phyloP scores from a whole-genome alignment of 2,888 invertebrate genomes.

The Erebia ligea region DNA sequence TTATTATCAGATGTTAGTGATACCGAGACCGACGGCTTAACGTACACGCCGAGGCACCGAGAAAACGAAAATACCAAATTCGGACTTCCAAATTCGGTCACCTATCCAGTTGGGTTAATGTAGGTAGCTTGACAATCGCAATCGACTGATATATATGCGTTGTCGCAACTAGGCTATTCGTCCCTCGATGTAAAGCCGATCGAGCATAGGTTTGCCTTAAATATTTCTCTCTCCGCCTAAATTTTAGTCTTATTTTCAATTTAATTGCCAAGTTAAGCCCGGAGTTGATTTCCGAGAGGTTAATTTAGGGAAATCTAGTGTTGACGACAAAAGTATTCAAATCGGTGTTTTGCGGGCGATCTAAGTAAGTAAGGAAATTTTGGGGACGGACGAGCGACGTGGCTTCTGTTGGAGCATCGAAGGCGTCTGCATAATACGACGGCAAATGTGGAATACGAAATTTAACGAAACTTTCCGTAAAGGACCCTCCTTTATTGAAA shows the following conservation, averaged over 20 bases:
- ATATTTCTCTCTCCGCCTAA: neutral
- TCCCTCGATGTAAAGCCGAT: neutral
- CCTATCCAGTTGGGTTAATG: no score
- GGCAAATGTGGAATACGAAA: conserved; percentile 52
- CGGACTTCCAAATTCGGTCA: no score
- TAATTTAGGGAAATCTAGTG: conserved; percentile 49
- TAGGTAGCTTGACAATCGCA: no score
- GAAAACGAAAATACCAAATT: no score
- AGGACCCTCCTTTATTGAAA: conserved; percentile 51
- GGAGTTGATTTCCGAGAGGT: conserved; percentile 43
- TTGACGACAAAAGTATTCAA: conserved; percentile 62
- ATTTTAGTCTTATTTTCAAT: neutral
- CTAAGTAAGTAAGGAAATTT: conserved; percentile 50
- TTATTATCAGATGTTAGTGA: no score
- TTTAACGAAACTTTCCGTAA: conserved; percentile 46
- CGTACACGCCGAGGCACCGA: no score
- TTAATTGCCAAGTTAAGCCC: neutral
- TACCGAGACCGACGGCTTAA: no score
- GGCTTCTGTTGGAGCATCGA: conserved; percentile 43
- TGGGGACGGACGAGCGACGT: conserved; percentile 46
- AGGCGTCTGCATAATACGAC: conserved; percentile 46
- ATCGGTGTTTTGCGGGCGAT: conserved; percentile 58
- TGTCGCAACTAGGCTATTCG: no score
- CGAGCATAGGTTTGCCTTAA: neutral
- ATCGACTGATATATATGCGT: no score